phyloP scores from a whole-genome alignment of 2,888 invertebrate genomes.

The Elysia crispata region DNA sequence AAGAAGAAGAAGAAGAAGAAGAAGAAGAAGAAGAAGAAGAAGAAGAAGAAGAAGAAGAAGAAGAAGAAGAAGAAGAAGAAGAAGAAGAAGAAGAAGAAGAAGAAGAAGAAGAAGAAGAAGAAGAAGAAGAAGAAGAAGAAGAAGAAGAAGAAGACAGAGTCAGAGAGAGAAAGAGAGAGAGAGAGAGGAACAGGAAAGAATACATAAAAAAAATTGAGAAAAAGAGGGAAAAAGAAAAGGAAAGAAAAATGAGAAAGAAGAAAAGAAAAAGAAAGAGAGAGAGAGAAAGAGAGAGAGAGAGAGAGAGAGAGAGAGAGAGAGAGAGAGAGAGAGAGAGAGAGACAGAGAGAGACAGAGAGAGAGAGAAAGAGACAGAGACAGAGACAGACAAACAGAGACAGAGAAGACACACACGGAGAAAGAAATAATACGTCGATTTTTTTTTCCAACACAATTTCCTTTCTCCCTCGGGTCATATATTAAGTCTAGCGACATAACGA shows the following conservation, averaged over 20 bases:
- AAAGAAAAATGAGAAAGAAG: neutral
- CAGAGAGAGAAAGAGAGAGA: neutral
- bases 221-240: neutral
- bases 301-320: constrained; percentile 12
- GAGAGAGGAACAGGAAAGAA: neutral
- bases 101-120: neutral
- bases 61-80: neutral
- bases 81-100: neutral
- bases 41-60: neutral
- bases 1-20: neutral
- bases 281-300: neutral
- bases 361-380: too few species aligned
- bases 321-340: constrained; percentile 19
- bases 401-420: too few species aligned
- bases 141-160: neutral
- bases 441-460: too few species aligned
- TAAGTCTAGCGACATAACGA: too few species aligned
- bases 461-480: too few species aligned
- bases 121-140: neutral
- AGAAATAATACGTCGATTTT: too few species aligned
- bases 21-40: neutral
- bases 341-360: neutral
- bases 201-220: neutral
- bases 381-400: too few species aligned
- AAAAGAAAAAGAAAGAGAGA: neutral